Evolutionary conservation across 1,140 invertebrate species (phyloP), one percentile per base, ranked within the genome.

Genomic region (Akabosia matsudoensis): DNA sequence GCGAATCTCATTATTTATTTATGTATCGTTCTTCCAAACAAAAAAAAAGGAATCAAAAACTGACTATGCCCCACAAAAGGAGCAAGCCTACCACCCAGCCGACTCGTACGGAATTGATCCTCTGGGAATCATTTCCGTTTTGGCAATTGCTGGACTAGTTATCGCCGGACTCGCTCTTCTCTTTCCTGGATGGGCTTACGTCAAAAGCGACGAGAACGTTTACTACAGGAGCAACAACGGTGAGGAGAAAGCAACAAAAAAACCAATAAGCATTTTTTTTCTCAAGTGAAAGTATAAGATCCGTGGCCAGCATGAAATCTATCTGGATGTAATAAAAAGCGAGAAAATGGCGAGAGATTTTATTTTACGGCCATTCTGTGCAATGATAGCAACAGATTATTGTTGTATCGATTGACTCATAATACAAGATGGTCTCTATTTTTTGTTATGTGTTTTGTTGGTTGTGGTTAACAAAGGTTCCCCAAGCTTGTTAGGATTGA

Each of bases 71-170:
- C 76, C 73, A 28, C 56, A 76, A 13, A 81, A 72, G 45, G 70
- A 81, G 61, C 79, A 77, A 61, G 76, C 73, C 70, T 82, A 82
- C 77, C 34, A 54, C 16, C 79, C 81, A 33, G 71, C 81, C 51
- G 81, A 82, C 71, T 81, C 81, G 16, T 82, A 79, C 67, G 81
- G 81, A 76, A 81, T 82, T 72, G 81, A 82, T 67, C 81, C 81
- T 37, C 78, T 80, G 70, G 81, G 81, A 61, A 81, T 82, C 75
- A 81, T 82, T 45, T 80, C 81, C 33, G 80, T 82, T 18, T 54
- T 82, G 0, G 81, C 81, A 18, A 75, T 82, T 16, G 79, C 78
- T 31, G 81, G 81, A 31, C 73, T 82, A 33, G 78, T 82, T n/a
- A 82, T 82, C 74, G 81, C 79, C 67, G 81, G 81, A 37, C 64